Percentiles rank a stretch among this genome's conserved stretches.
Conservation (phyloP, 2,888 invertebrate genomes). For the Diaphora mendica region DNA sequence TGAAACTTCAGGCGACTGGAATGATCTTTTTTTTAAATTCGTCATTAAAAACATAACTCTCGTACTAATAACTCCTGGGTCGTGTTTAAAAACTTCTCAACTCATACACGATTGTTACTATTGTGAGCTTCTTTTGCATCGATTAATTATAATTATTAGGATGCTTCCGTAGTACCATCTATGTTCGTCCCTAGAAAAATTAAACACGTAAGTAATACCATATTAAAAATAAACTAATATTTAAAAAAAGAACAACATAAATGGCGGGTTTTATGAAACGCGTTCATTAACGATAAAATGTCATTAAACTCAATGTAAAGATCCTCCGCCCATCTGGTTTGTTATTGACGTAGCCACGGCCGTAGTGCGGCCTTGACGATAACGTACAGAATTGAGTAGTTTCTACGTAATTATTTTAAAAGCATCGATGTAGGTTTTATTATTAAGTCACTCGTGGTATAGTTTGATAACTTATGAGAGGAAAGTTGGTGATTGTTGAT, state of each 20-base stretch:
- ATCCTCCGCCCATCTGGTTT: conserved; percentile 1
- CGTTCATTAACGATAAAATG: conserved; percentile 6
- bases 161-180: neutral
- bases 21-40: no score
- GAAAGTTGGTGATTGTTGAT: neutral
- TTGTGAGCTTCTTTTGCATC: neutral
- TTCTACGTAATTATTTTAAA: conserved; percentile 2
- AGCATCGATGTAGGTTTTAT: conserved; percentile 1
- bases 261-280: conserved; percentile 5
- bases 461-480: no score
- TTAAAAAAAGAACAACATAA: neutral
- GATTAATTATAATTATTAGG: neutral
- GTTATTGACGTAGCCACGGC: conserved; percentile 11
- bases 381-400: conserved; percentile 3
- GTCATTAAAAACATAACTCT: no score
- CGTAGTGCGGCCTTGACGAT: conserved; percentile 9
- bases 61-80: no score
- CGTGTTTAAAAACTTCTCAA: neutral
- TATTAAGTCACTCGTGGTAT: neutral
- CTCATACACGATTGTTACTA: neutral
- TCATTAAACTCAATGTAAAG: conserved; percentile 12
- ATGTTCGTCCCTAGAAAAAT: neutral
- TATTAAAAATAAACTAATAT: neutral
- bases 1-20: no score
- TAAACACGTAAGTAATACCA: neutral